Conservation (phyloP, 2,113 vertebrate species). For the Cololabis saira region DNA sequence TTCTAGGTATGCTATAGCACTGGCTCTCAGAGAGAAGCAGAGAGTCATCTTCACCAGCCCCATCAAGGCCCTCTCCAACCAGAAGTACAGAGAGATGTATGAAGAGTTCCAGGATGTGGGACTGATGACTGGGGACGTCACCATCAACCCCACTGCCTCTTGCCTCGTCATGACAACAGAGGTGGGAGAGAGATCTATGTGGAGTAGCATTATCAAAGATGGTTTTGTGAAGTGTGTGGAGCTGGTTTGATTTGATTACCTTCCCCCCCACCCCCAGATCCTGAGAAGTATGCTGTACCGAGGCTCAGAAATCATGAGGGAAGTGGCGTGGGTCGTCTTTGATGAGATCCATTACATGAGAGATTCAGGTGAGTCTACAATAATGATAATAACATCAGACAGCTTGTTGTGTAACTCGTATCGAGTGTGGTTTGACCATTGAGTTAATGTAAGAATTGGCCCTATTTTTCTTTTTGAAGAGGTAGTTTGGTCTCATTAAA, state of each 20-base stretch:
- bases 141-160: slow-evolving; percentile 97
- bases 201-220: background rate
- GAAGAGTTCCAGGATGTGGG: slow-evolving; percentile 99
- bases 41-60: slow-evolving; percentile 99
- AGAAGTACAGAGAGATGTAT: slow-evolving; percentile 99
- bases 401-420: background rate
- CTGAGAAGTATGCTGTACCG: slow-evolving; percentile 98
- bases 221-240: background rate
- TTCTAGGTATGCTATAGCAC: slow-evolving; percentile 93
- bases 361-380: slow-evolving; percentile 85
- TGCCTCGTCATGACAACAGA: slow-evolving; percentile 99
- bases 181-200: slow-evolving; percentile 70
- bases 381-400: too few relatives aligned
- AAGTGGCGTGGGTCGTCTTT: slow-evolving; percentile 98
- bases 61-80: slow-evolving; percentile 97
- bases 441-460: background rate
- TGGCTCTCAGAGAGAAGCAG: slow-evolving; percentile 95
- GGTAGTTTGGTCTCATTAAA: too few relatives aligned
- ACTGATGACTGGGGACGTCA: slow-evolving; percentile 98
- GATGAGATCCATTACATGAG: slow-evolving; percentile 99
- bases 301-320: slow-evolving; percentile 98
- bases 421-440: background rate
- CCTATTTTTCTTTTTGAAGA: too few relatives aligned
- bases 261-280: slow-evolving; percentile 82
- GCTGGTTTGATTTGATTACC: background rate